A percentile compares a stretch with the other conserved stretches of the same genome.
These are phyloP conservation scores for Gallinago paraguaiae DNA, from an alignment of 2,113 vertebrate genomes.

Conservation along the genomic window DNA sequence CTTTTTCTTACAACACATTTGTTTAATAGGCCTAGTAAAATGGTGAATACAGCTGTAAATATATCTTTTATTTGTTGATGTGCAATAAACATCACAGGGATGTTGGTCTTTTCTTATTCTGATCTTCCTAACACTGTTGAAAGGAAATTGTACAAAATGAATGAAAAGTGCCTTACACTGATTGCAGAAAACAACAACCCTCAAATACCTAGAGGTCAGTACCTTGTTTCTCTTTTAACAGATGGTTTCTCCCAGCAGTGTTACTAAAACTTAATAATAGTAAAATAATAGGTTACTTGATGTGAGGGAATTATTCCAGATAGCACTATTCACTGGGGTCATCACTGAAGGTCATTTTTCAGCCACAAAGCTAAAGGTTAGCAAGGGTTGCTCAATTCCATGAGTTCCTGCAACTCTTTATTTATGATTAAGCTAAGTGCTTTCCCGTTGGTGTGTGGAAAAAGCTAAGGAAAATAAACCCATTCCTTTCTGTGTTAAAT, in stretches of 20 bases:
- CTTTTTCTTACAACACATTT: constrained; percentile 39
- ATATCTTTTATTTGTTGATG: constrained; percentile 49
- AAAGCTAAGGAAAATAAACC: constrained; percentile 41
- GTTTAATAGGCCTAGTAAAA: constrained; percentile 63
- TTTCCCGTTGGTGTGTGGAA: background rate
- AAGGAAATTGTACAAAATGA: constrained; percentile 39
- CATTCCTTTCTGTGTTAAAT: constrained; percentile 38
- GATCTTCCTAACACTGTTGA: constrained; percentile 26
- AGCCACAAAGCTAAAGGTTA: constrained; percentile 47
- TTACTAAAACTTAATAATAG: constrained; percentile 57
- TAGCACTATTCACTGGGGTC: constrained; percentile 35
- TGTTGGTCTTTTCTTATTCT: constrained; percentile 41
- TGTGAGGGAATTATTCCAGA: constrained; percentile 27
- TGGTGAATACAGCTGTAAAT: constrained; percentile 53
- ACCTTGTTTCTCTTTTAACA: constrained; percentile 47
- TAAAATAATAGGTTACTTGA: constrained; percentile 47
- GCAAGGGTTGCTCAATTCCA: constrained; percentile 32
- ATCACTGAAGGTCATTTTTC: constrained; percentile 36
- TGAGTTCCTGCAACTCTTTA: constrained; percentile 19
- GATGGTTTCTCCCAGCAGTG: constrained; percentile 44
- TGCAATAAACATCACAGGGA: constrained; percentile 37
- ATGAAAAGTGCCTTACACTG: constrained; percentile 17
- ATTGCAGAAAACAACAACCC: constrained; percentile 13
- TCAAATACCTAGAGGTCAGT: constrained; percentile 6
- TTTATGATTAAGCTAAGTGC: constrained; percentile 47